phyloP scores from a whole-genome alignment of 92 coral and sea anemone species.

The Porites rus region DNA sequence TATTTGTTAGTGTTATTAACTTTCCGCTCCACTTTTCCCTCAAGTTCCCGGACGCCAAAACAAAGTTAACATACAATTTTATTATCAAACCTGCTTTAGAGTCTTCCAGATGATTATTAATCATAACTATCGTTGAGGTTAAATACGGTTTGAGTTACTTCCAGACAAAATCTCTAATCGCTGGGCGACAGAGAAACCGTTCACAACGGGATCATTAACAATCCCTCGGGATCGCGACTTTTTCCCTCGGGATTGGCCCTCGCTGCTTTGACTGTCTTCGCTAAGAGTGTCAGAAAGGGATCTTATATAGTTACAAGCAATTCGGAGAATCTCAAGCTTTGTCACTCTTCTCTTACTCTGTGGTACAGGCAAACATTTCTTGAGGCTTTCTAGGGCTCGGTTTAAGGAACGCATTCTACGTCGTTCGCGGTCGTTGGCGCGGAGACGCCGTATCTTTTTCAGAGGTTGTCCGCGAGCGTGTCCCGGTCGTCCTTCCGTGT shows the following conservation, averaged over 20 bases:
- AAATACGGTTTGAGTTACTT: conserved; percentile 44
- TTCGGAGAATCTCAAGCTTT: conserved; percentile 93
- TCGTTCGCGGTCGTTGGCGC: conserved; percentile 99
- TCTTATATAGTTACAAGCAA: conserved; percentile 96
- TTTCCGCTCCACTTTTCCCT: too few relatives aligned
- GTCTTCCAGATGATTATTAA: neutral
- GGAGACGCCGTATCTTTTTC: conserved; percentile 97
- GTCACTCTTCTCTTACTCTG: conserved; percentile 96
- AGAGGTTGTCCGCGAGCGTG: conserved; percentile 83
- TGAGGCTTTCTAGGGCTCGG: conserved; percentile 94
- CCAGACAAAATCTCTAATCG: conserved; percentile 92
- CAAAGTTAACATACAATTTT: too few relatives aligned
- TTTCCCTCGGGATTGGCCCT: conserved; percentile 64
- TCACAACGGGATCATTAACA: conserved; percentile 79
- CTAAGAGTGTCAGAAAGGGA: conserved; percentile 95
- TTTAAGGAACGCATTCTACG: conserved; percentile 95
- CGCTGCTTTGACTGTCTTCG: conserved; percentile 66
- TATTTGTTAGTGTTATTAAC: too few relatives aligned
- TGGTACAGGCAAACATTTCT: conserved; percentile 97
- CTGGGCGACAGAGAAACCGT: conserved; percentile 96
- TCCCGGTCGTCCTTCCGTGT: conserved; percentile 55
- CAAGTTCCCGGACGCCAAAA: too few relatives aligned
- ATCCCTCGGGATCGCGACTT: conserved; percentile 56
- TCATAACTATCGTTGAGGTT: neutral
- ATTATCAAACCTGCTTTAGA: neutral